A percentile compares a stretch with the other conserved stretches of the same genome.
These are phyloP conservation scores for Nebria salina DNA, from an alignment of 2,888 invertebrate species.

Conservation along the genomic window DNA sequence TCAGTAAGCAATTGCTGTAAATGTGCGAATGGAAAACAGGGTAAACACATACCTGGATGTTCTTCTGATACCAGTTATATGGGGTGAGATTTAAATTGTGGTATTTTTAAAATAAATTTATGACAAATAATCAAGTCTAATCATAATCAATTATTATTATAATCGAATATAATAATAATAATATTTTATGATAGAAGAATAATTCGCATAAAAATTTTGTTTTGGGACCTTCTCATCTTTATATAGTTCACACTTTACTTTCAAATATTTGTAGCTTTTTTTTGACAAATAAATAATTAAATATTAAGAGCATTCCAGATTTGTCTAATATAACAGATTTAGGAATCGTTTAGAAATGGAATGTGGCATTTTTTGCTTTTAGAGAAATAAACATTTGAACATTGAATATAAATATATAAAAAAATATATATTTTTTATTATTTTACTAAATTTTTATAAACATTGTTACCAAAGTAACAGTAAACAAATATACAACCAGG, in stretches of 20 bases:
- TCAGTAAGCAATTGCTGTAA: conserved; percentile 63
- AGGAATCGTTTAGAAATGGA: neutral
- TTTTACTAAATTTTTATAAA: neutral
- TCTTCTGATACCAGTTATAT: conserved; percentile 53
- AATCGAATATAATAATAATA: too few relatives aligned
- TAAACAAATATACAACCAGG: neutral
- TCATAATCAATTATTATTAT: too few relatives aligned
- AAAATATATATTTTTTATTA: neutral
- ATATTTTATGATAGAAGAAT: too few relatives aligned
- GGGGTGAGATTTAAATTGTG: too few relatives aligned
- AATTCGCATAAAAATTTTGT: too few relatives aligned
- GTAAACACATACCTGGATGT: conserved; percentile 53
- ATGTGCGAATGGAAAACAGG: conserved; percentile 57
- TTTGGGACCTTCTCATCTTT: too few relatives aligned
- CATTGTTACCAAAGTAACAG: neutral
- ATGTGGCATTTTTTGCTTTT: neutral
- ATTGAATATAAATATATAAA: neutral
- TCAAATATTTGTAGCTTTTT: too few relatives aligned
- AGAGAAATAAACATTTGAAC: neutral
- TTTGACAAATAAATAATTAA: too few relatives aligned
- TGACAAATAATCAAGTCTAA: too few relatives aligned
- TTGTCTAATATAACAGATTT: neutral
- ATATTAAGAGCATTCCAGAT: too few relatives aligned
- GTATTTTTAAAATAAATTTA: too few relatives aligned
- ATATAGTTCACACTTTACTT: too few relatives aligned